Evolutionary conservation across 2,113 vertebrate species (phyloP).

Genomic region (Myodes glareolus): DNA sequence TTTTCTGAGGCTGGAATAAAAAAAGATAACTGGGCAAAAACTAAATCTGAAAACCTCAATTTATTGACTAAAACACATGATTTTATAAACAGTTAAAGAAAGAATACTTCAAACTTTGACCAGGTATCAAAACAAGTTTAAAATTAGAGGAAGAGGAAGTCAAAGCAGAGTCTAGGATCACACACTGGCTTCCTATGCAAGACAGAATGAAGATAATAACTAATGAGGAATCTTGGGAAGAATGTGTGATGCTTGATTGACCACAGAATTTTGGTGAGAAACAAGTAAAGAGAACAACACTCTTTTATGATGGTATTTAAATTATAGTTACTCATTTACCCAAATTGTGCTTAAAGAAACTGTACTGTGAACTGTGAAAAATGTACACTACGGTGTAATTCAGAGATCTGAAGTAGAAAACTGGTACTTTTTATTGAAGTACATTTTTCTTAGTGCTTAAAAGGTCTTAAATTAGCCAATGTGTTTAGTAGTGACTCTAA

Average conservation of each 20-base stretch:
- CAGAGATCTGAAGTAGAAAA: background rate
- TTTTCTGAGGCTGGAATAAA: constrained; percentile 6
- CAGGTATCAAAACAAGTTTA: constrained; percentile 10
- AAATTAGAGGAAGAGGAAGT: constrained; percentile 27
- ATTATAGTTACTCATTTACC: background rate
- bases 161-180: constrained; percentile 21
- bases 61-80: constrained; percentile 3
- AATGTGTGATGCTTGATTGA: background rate
- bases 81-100: constrained; percentile 36
- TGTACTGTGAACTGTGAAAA: constrained; percentile 28
- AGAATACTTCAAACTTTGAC: background rate
- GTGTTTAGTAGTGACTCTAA: constrained; percentile 17
- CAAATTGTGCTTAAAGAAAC: background rate
- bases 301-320: constrained; percentile 38
- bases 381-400: background rate
- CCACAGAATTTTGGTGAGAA: background rate
- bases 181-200: background rate
- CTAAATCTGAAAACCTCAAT: background rate
- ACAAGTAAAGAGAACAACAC: background rate
- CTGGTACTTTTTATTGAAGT: background rate
- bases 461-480: background rate
- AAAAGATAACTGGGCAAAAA: background rate
- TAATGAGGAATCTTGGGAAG: background rate
- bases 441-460: background rate
- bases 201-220: background rate